Evolutionary conservation across 2,797 vertebrate species (phyloP), one percentile per base, ranked within the genome.

Genomic region (Melanotaenia pygmaea): DNA sequence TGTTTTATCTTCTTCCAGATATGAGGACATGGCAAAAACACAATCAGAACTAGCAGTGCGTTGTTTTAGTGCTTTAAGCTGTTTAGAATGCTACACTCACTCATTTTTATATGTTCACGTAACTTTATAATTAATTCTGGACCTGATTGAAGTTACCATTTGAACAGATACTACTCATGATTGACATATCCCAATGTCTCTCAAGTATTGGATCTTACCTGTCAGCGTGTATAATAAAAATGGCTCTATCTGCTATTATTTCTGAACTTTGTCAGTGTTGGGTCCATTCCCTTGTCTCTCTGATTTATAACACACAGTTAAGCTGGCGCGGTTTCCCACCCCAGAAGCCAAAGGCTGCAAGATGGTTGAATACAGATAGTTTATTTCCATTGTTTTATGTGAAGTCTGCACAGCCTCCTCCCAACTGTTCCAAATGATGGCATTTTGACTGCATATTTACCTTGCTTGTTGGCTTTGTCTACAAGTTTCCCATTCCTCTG

Each of bases 391-490:
- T 40, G 12, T 60, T 30, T 18, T 43, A 22, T 63, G 8, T 14
- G 38, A 64, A 70, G 47, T 80, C 45, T 67, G 54, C 45, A 37
- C 59, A 40, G 26, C 37, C 64, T 70, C 58, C 11, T 54, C 30
- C 47, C 9, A 59, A 30, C 45, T 24, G 40, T 57, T 61, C 26
- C 53, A 59, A 64, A 57, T 43, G 4, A 56, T 22, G 14, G 5
- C 20, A 53, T 62, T 81, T 72, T 57, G 60, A 47, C 38, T 59
- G 51, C 62, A 38, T 71, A 34, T 76, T 75, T 78, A 62, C 14
- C 51, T 66, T 61, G 24, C 75, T 20, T n/a, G 65, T 59, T 62
- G 37, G 67, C 65, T 77, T 82, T 74, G 45, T 79, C 70, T 70
- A 16, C 2, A 7, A 66, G 58, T 47, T 70, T 54, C 65, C 65